Evolutionary conservation across 2,888 invertebrate species (phyloP), one percentile per base, ranked within the genome.

Genomic region (Phasia obesa): DNA sequence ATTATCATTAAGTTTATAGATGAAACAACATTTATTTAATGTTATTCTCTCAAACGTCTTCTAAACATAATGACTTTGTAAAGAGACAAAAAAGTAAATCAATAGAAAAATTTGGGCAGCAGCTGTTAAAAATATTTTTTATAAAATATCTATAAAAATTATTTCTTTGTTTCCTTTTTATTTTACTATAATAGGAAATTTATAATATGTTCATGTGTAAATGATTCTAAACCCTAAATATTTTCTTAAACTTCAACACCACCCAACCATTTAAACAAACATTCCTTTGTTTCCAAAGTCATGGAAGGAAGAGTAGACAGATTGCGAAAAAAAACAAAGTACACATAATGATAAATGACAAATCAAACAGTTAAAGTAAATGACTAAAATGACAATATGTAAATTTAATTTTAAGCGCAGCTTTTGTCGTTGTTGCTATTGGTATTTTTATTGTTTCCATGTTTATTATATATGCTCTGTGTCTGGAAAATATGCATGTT

Each of bases 311-410:
- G 5, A 47, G 23, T 15, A 25, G 31, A 53, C 57, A 15, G 11
- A 42, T 70, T 35, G 35, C 53, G 23, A 11, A 21, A 21, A 49
- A 49, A 25, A 13, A 47, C 17, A 44, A 47, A 17, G n/a, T 15
- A 49, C 23, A 71, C 65, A 75, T 75, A 69, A 83, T 83, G 83
- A 83, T 79, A 79, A 83, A 83, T 83, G 79, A 83, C 83, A 83
- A 83, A 83, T 83, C 79, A 83, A 83, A 83, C 75, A 83, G 79
- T 75, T 75, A 79, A 67, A 79, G 79, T 79, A 75, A 83, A 83
- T 83, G 83, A 83, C 71, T 79, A 79, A 79, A 75, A 75, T 75
- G 79, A 79, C 79, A 79, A 79, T 75, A 83, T 83, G 83, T 65
- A 83, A 79, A 83, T 83, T 83, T 75, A 64, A 53, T 81, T 42